Conservation (phyloP, 2,113 vertebrate genomes). For the Eidolon helvum region DNA sequence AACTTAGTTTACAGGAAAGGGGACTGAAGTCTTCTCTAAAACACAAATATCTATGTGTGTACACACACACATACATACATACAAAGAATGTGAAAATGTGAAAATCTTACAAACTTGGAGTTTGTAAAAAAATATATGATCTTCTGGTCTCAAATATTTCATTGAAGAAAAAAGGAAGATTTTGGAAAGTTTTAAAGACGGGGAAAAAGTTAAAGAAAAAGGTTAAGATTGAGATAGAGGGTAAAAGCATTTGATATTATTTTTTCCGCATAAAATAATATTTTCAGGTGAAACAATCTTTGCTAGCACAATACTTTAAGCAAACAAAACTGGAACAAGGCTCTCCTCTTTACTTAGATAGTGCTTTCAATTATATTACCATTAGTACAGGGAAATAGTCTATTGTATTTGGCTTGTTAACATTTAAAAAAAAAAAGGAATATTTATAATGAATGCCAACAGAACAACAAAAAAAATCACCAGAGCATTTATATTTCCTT, state of each 20-base stretch:
- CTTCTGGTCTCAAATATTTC: background rate
- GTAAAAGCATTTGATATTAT: background rate
- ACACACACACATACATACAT: background rate
- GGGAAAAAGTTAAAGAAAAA: background rate
- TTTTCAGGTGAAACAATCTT: background rate
- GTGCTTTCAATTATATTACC: background rate
- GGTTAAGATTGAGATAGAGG: background rate
- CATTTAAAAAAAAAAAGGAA: background rate
- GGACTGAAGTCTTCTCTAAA: background rate
- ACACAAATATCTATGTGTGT: background rate
- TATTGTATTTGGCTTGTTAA: background rate
- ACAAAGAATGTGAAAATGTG: background rate
- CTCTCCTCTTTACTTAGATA: background rate
- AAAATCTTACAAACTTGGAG: background rate
- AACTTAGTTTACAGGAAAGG: background rate
- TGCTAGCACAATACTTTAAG: background rate
- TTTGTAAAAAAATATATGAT: background rate
- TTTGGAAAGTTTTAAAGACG: background rate
- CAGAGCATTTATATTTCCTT: conserved; percentile 3
- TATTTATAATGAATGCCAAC: background rate
- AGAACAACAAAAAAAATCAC: background rate
- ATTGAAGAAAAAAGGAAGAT: background rate
- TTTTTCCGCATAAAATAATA: background rate
- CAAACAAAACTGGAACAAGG: background rate
- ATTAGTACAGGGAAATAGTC: background rate